These are phyloP conservation scores for Chrysolina haemoptera DNA, from an alignment of 2,888 invertebrate species.

Conservation along the genomic window DNA sequence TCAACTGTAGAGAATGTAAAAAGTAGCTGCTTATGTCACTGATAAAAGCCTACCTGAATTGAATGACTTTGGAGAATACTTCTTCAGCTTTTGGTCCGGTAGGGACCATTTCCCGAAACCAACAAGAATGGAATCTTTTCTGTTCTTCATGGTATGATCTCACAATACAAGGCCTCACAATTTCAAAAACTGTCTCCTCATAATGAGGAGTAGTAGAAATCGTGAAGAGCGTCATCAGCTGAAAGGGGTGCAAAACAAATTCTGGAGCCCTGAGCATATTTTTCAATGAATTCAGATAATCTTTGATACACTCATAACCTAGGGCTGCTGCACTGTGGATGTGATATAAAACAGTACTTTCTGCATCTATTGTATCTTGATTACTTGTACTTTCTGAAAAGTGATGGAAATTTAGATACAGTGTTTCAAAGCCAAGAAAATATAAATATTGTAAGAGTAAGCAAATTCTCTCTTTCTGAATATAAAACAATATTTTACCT, in stretches of 20 bases:
- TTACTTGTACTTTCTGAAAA: slow-evolving; percentile 68
- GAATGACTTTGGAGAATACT: slow-evolving; percentile 69
- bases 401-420: slow-evolving; percentile 34
- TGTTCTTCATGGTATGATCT: slow-evolving; percentile 63
- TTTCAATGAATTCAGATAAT: slow-evolving; percentile 70
- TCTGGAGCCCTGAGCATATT: slow-evolving; percentile 73
- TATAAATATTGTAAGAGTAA: no score
- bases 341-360: slow-evolving; percentile 76
- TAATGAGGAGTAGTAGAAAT: slow-evolving; percentile 70
- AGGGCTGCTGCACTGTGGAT: slow-evolving; percentile 70
- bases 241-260: slow-evolving; percentile 76
- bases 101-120: slow-evolving; percentile 72
- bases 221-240: slow-evolving; percentile 75
- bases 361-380: slow-evolving; percentile 73
- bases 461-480: no score
- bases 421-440: no score
- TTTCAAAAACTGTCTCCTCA: slow-evolving; percentile 69
- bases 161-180: slow-evolving; percentile 64
- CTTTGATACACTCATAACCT: slow-evolving; percentile 69
- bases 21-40: background rate
- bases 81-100: slow-evolving; percentile 65
- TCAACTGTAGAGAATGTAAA: no score
- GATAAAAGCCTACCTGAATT: slow-evolving; percentile 67
- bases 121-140: slow-evolving; percentile 67
- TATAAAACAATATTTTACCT: slow-evolving; percentile 52